Percentiles rank a stretch among this genome's conserved stretches.
Evolutionary conservation across 2,113 vertebrate genomes (phyloP).

Genomic region (Ochotona princeps): DNA sequence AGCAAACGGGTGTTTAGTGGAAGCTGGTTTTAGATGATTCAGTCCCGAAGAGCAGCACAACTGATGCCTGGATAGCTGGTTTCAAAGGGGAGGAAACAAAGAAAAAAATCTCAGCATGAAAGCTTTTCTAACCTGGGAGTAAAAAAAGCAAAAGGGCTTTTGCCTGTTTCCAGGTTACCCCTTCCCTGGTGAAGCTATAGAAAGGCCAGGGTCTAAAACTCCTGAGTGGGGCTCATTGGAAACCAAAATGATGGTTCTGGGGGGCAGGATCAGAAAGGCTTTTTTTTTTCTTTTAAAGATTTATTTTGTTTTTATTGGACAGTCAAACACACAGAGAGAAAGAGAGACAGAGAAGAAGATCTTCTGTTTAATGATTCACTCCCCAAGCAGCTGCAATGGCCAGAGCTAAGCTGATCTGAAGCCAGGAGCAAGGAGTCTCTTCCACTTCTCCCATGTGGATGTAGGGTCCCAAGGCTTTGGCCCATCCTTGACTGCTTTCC

Average conservation of each 20-base stretch:
- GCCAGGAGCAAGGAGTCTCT: no score
- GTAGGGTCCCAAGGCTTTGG: no score
- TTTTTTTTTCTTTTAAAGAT: neutral
- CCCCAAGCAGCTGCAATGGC: no score
- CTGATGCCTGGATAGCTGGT: neutral
- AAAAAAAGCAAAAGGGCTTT: neutral
- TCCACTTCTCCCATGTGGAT: no score
- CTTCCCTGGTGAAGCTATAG: neutral
- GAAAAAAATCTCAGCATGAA: neutral
- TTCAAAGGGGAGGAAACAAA: neutral
- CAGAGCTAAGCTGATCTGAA: no score
- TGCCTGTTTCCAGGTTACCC: neutral
- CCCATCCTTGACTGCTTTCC: no score
- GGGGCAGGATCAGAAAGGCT: neutral
- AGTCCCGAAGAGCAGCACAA: neutral
- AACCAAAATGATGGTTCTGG: neutral
- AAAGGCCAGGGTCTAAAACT: neutral
- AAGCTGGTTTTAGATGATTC: neutral
- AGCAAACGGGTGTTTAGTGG: neutral
- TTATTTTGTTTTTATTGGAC: no score
- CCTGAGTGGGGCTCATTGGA: neutral
- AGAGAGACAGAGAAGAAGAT: no score
- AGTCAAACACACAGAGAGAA: no score
- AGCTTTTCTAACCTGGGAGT: neutral
- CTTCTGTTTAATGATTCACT: no score